phyloP scores from a whole-genome alignment of 2,888 invertebrate genomes.

The Megalurothrips usitatus region DNA sequence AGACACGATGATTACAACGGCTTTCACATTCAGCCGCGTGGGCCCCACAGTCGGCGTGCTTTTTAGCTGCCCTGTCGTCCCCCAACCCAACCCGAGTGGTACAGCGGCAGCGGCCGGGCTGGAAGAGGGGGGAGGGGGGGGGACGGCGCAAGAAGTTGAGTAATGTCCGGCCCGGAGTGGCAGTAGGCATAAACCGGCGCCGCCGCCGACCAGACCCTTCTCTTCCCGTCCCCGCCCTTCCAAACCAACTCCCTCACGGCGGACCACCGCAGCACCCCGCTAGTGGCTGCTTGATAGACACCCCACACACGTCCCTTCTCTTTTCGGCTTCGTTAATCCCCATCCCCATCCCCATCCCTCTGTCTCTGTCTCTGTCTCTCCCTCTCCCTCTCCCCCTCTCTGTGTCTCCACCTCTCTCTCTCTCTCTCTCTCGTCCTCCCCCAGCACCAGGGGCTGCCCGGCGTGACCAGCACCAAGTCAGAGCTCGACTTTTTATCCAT shows the following conservation, averaged over 20 bases:
- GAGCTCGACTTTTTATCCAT: too few relatives aligned
- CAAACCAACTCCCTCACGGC: neutral
- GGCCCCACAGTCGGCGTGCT: too few relatives aligned
- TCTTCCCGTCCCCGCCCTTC: neutral
- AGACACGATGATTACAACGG: neutral
- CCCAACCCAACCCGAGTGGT: too few relatives aligned
- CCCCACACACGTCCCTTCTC: too few relatives aligned
- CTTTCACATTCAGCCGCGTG: neutral
- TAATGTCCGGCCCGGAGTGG: neutral
- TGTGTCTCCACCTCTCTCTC: too few relatives aligned
- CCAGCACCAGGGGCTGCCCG: too few relatives aligned
- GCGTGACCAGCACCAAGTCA: too few relatives aligned
- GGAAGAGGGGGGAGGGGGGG: neutral
- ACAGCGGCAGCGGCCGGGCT: neutral
- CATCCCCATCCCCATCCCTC: neutral
- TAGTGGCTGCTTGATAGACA: neutral
- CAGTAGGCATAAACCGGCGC: conserved; percentile 18
- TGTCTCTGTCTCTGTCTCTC: neutral
- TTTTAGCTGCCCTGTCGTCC: too few relatives aligned
- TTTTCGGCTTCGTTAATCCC: too few relatives aligned
- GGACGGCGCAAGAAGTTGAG: neutral
- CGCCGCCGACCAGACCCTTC: neutral
- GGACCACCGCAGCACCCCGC: neutral
- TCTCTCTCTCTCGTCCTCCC: too few relatives aligned
- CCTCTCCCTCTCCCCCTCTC: too few relatives aligned